Evolutionary conservation across 1,140 invertebrate species (phyloP).

Genomic region (Cataglyphis hispanica): DNA sequence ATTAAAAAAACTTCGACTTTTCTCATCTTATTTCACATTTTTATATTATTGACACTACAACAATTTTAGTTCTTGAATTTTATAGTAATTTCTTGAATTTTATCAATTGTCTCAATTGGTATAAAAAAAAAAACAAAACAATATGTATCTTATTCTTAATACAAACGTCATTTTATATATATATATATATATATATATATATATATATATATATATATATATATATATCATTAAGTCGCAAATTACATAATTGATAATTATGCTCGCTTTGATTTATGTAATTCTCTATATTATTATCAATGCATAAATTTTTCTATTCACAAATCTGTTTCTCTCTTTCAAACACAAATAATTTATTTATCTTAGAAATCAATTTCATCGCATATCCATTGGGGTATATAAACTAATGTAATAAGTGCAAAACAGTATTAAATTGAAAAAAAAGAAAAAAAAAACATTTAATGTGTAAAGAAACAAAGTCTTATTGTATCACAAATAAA

Average conservation of each 20-base stretch:
- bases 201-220: no score
- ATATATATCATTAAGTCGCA: neutral
- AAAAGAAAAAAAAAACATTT: neutral
- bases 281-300: constrained; percentile 3
- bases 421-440: constrained; percentile 5
- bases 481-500: neutral
- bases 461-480: neutral
- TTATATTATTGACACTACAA: neutral
- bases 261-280: constrained; percentile 1
- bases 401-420: neutral
- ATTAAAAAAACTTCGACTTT: neutral
- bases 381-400: neutral
- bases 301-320: neutral
- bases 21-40: neutral
- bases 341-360: constrained; percentile 4
- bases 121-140: neutral
- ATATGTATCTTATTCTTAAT: constrained; percentile 6
- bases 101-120: neutral
- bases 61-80: constrained; percentile 3
- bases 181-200: no score
- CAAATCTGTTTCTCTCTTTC: neutral
- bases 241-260: constrained; percentile 5
- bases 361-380: constrained; percentile 14
- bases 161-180: constrained; percentile 13
- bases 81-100: neutral